Evolutionary conservation across 1,140 invertebrate genomes (phyloP), one percentile per base, ranked within the genome.

Genomic region (Brachionus rubens): DNA sequence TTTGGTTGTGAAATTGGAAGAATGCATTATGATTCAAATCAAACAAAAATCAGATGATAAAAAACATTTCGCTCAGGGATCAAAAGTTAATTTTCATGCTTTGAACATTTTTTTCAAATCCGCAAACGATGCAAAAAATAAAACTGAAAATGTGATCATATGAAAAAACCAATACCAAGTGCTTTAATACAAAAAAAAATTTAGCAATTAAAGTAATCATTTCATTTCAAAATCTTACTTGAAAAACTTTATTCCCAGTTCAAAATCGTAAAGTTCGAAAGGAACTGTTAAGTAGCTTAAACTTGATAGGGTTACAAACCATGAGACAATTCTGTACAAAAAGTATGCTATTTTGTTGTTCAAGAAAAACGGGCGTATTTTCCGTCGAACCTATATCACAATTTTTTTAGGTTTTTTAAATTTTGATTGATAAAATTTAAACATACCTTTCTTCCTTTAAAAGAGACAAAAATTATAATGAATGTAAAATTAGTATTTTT

Each of bases 141-240:
- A 48, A 33, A 72, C 12, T 3, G 26, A 12, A 3, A 72, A 36
- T 14, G 30, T 46, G 19, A 26, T 21, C 3, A 72, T 30, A 54
- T 72, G 68, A 7, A 72, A 30, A 41, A 26, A 72, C 68, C 68
- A 72, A 54, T 50, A 72, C 68, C 68, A 72, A 28, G 6, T 36
- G 14, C 68, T 72, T 50, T 21, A 72, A 24, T n/a, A 54, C 36
- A 33, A 72, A 72, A 52, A 50, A 36, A 28, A 28, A 72, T 43
- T 65, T 65, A 43, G 5, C 1, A 41, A 41, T 26, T 26, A 24
- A 59, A 4, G 19, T 43, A 43, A 65, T 65, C n/a, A 43, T 65
- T 21, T 41, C 14, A 24, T 24, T 28, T 40, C n/a, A 26, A 65
- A 43, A 41, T 10, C 36, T 33, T 50, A 72, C 68, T 72, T 72